A percentile compares a stretch with the other conserved stretches of the same genome.
These are phyloP conservation scores for Scomber scombrus DNA, from an alignment of 2,113 vertebrate genomes.

Conservation along the genomic window DNA sequence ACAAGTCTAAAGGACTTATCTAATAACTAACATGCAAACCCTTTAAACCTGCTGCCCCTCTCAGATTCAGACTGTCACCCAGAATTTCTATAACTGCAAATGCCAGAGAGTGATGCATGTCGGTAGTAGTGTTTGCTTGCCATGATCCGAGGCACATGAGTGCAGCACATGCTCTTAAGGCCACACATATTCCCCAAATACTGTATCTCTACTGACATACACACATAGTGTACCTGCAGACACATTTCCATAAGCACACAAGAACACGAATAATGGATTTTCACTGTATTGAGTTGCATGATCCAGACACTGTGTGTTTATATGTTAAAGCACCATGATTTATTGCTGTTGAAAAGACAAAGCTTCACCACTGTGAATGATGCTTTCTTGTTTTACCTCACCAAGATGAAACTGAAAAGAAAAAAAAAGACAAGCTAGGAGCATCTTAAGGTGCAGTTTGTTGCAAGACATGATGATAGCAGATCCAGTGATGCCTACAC, in stretches of 20 bases:
- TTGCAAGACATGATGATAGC: slow-evolving; percentile 32
- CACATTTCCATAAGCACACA: slow-evolving; percentile 37
- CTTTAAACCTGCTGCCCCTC: not conserved
- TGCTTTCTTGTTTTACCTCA: slow-evolving; percentile 52
- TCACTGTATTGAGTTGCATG: slow-evolving; percentile 80
- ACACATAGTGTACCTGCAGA: slow-evolving; percentile 21
- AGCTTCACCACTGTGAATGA: slow-evolving; percentile 64
- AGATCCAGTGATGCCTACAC: slow-evolving; percentile 29
- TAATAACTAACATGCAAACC: not conserved
- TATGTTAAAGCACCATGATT: slow-evolving; percentile 77
- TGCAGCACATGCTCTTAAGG: slow-evolving; percentile 56
- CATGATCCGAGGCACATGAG: slow-evolving; percentile 65
- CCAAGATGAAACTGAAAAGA: slow-evolving; percentile 24
- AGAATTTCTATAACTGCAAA: slow-evolving; percentile 85
- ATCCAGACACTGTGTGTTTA: slow-evolving; percentile 77
- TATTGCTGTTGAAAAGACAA: slow-evolving; percentile 62
- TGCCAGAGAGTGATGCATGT: slow-evolving; percentile 85
- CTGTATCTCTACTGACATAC: slow-evolving; percentile 9
- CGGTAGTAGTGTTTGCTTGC: slow-evolving; percentile 82
- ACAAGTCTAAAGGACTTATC: not conserved
- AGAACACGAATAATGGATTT: slow-evolving; percentile 43
- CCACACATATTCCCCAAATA: slow-evolving; percentile 27
- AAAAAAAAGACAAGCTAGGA: slow-evolving; percentile 32
- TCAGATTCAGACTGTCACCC: slow-evolving; percentile 71
- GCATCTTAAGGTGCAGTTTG: slow-evolving; percentile 33